Conservation (phyloP, 2,888 invertebrate genomes). For the Watsonalla binaria region DNA sequence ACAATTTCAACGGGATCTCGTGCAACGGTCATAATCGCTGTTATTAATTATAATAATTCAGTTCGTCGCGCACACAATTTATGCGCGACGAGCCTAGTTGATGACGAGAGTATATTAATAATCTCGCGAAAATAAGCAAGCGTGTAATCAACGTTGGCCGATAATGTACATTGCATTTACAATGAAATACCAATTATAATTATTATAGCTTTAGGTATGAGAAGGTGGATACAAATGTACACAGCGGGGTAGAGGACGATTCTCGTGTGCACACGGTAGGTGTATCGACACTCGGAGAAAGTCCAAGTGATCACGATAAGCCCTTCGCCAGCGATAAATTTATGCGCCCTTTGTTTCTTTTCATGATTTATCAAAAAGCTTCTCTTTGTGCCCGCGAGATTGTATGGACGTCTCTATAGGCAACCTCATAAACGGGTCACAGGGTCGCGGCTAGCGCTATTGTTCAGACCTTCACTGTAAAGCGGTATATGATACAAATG, state of each 20-base stretch:
- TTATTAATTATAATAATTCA: too few species aligned
- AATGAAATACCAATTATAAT: background rate
- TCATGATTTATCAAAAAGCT: conserved; percentile 68
- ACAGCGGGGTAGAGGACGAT: conserved; percentile 13
- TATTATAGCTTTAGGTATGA: conserved; percentile 1
- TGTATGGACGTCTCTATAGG: conserved; percentile 18
- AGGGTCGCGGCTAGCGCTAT: conserved; percentile 26
- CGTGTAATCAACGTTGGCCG: background rate
- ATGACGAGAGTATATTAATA: background rate
- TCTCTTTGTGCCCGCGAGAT: conserved; percentile 32
- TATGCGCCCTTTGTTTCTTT: conserved; percentile 76
- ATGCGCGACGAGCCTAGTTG: background rate
- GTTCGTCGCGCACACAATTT: too few species aligned
- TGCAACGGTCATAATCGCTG: too few species aligned
- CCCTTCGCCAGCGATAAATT: conserved; percentile 60
- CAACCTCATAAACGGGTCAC: conserved; percentile 43
- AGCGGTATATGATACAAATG: conserved; percentile 3
- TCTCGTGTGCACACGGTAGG: conserved; percentile 26
- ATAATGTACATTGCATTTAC: background rate
- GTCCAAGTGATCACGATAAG: conserved; percentile 70
- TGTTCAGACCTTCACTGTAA: conserved; percentile 14
- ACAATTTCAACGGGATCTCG: too few species aligned
- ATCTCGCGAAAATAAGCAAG: background rate
- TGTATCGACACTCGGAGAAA: conserved; percentile 63
- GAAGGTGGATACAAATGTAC: conserved; percentile 7